Base-by-base conservation (phyloP, 2,888 invertebrate genomes). In the Biston betularia region DNA sequence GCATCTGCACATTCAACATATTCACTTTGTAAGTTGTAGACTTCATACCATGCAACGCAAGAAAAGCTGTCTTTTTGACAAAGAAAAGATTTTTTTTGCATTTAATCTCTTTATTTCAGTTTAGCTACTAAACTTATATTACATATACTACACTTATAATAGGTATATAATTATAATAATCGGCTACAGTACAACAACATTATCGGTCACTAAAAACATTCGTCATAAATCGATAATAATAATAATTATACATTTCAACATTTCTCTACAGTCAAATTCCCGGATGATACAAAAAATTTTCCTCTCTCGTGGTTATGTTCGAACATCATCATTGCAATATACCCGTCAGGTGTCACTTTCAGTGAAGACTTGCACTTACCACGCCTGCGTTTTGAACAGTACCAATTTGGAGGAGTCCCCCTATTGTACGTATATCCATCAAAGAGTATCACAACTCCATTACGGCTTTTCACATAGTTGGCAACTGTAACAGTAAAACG, bases 281-380 rank as follows among this genome's bases (percentile, higher is more conserved):
- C 45, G 9, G 14, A 14, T 14, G 45, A 14, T 6, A 45, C 6
- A 45, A 45, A 1, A 45, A 14, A 45, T 8, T 45, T 45, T 45
- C 14, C 45, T 45, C n/a, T 45, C 7, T 14, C 45, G 35, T 56
- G 56, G 34, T 56, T 35, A 14, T 56, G 56, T 14, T 10, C 6
- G 35, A 10, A 5, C 12, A 46, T 45, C n/a, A 35, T n/a, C 6
- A 14, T n/a, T 35, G 14, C n/a, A 11, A 56, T 46, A 34, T 6
- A 14, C 5, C 46, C 56, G 35, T 56, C 33, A 40, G n/a, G 10
- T 42, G 55, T 12, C n/a, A 49, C 38, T 46, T 38, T 58, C 38
- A 58, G 38, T 6, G 34, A 10, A 6, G 49, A 38, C 12, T 7
- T n/a, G 24, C 49, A 49, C 33, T 49, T 49, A 33, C 33, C 33